Evolutionary conservation across 1,140 invertebrate species (phyloP).

Genomic region (Episyrphus balteatus): DNA sequence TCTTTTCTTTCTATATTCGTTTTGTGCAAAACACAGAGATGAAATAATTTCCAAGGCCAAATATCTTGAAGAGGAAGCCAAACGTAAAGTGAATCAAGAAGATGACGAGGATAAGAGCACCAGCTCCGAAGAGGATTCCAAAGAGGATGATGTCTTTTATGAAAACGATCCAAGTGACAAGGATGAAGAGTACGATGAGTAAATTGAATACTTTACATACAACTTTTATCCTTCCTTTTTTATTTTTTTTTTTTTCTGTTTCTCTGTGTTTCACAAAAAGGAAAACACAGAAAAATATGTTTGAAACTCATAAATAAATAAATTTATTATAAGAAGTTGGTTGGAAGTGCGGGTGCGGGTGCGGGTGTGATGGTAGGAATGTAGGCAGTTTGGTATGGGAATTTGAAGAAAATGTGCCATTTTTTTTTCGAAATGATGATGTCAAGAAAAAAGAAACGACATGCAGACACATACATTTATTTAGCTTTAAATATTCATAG

Average conservation of each 20-base stretch:
- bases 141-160: slow-evolving; percentile 61
- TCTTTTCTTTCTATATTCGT: neutral
- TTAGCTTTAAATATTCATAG: no score
- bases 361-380: no score
- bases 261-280: no score
- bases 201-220: slow-evolving; percentile 11
- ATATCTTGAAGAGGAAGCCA: slow-evolving; percentile 42
- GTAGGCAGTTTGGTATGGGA: no score
- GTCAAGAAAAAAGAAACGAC: no score
- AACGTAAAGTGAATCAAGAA: slow-evolving; percentile 28
- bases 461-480: no score
- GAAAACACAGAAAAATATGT: no score
- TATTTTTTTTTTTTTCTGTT: neutral
- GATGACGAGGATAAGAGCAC: slow-evolving; percentile 28
- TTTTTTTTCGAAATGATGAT: no score
- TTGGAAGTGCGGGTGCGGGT: no score
- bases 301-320: no score
- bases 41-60: slow-evolving; percentile 56
- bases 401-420: no score
- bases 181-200: slow-evolving; percentile 44
- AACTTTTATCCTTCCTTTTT: neutral
- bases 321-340: no score
- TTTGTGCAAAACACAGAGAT: slow-evolving; percentile 39
- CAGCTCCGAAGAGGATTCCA: slow-evolving; percentile 40
- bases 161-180: slow-evolving; percentile 58